Conservation (phyloP, 2,888 invertebrate genomes). For the Panzeria rudis region DNA sequence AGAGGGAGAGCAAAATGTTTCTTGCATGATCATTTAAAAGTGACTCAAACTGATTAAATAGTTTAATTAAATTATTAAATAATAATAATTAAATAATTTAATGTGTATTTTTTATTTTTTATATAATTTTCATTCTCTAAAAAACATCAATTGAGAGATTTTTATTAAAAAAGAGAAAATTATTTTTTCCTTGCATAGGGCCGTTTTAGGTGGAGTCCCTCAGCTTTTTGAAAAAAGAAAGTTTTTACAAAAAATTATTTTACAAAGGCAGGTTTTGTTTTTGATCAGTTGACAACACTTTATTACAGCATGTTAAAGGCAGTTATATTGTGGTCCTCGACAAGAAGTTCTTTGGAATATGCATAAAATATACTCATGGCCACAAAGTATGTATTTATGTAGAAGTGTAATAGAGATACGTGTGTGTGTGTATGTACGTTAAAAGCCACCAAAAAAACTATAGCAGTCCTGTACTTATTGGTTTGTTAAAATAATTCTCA, state of each 20-base stretch:
- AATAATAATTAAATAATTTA: too few species aligned
- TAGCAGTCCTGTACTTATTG: slow-evolving; percentile 59
- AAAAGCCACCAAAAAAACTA: slow-evolving; percentile 39
- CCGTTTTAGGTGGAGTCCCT: too few species aligned
- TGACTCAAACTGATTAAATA: too few species aligned
- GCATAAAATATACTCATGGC: background rate
- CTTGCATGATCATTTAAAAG: too few species aligned
- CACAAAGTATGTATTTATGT: background rate
- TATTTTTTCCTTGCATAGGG: too few species aligned
- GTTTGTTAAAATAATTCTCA: slow-evolving; percentile 63
- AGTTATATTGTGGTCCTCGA: slow-evolving; percentile 19
- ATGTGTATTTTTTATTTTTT: too few species aligned
- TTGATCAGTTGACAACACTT: slow-evolving; percentile 8
- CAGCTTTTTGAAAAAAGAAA: too few species aligned
- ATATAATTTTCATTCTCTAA: too few species aligned
- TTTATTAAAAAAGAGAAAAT: too few species aligned
- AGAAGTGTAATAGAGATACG: background rate
- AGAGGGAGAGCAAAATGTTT: too few species aligned
- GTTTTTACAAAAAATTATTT: background rate
- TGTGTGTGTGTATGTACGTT: background rate
- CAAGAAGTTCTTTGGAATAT: slow-evolving; percentile 32
- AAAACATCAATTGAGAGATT: too few species aligned
- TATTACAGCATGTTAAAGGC: slow-evolving; percentile 14
- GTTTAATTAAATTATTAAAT: too few species aligned
- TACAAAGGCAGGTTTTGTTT: background rate